Evolutionary conservation across 2,888 invertebrate genomes (phyloP), one percentile per base, ranked within the genome.

Genomic region (Tolmerus cingulatus): DNA sequence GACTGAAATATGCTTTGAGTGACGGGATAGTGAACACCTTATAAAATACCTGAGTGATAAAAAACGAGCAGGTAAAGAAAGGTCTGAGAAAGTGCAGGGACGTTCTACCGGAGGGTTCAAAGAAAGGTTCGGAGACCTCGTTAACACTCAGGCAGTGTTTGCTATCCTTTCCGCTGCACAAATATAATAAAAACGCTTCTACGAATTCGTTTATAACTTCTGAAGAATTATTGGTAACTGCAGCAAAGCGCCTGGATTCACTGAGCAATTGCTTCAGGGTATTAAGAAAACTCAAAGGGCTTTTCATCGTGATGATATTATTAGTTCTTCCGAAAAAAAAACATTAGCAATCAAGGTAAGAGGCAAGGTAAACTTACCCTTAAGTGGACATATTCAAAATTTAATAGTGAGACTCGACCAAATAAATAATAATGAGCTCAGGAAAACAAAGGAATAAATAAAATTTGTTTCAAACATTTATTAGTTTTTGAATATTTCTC

Each of bases 221-320:
- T 57, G 57, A 27, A 27, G 66, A 12, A 23, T 66, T n/a, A 51
- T 51, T 51, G 19, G 5, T 7, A 51, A 51, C 7, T 51, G 7
- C 51, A 51, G 66, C 19, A 23, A 57, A 57, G 23, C 43, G 19
- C 66, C 19, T 9, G 9, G 2, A 23, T 66, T 23, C 66, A 23
- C 66, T 66, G 27, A 23, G 9, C 9, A 66, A 27, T n/a, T 51
- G n/a, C n/a, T 51, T 51, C 1, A 46, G 4, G 19, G 51, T 51
- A 51, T 51, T 51, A n/a, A 51, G 51, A 51, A 19, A 16, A 74
- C 27, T 14, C 27, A 27, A 88, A 90, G 90, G 87, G 89, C 89
- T 30, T 90, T 90, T 89, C 19, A 23, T 40, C 40, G 12, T 2
- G 40, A 40, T 40, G 2, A 27, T 4, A 74, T 74, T 19, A 23